These are phyloP conservation scores for Chionis minor DNA, from an alignment of 2,113 vertebrate species.

Conservation along the genomic window DNA sequence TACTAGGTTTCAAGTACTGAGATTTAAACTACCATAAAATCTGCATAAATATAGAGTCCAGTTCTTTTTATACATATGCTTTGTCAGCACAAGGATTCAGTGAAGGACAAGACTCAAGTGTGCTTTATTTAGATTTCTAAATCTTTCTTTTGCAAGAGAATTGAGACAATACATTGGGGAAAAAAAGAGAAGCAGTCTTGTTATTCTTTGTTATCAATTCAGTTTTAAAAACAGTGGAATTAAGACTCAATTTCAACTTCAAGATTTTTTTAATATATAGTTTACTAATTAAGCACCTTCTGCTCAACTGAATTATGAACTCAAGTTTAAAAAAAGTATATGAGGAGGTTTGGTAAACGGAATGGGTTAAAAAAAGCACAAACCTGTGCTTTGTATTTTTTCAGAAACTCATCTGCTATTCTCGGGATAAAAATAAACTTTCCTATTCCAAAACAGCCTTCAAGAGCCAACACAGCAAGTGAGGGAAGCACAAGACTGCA, in stretches of 20 bases:
- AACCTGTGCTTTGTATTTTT: background rate
- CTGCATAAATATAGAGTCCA: background rate
- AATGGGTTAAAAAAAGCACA: background rate
- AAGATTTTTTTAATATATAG: background rate
- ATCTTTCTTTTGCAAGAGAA: background rate
- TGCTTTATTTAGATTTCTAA: background rate
- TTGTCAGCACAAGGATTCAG: background rate
- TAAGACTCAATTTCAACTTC: background rate
- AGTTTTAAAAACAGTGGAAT: background rate
- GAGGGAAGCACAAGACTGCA: background rate
- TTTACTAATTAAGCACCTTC: background rate
- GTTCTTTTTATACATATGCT: background rate
- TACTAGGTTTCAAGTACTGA: background rate
- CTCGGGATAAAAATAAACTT: conserved; percentile 10
- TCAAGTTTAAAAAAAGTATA: background rate
- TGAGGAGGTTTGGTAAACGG: background rate
- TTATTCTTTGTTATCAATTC: background rate
- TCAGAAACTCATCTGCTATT: background rate
- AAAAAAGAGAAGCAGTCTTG: background rate
- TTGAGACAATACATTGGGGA: background rate
- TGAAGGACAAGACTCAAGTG: background rate
- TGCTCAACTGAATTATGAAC: background rate
- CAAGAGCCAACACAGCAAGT: background rate
- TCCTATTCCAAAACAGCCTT: conserved; percentile 11
- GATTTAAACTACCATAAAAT: background rate